These are phyloP conservation scores for Tadarida brasiliensis DNA, from an alignment of 2,797 vertebrate species.

Conservation along the genomic window DNA sequence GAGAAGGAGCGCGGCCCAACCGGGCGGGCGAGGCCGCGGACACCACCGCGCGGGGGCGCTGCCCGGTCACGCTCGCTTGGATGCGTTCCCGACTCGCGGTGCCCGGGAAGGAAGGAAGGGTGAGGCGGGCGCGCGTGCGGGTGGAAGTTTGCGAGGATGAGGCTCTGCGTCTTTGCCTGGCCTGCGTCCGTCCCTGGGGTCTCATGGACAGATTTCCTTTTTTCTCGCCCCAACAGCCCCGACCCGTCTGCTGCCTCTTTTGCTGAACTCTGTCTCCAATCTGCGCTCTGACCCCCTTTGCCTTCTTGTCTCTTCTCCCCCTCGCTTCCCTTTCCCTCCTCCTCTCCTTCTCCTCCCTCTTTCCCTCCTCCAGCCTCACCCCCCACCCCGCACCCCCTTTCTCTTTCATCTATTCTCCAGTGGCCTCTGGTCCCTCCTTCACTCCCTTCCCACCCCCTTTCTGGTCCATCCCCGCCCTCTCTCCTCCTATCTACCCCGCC, in stretches of 20 bases:
- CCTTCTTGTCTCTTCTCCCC: not conserved
- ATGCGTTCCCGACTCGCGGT: accelerated
- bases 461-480: accelerated
- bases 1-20: not conserved
- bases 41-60: not conserved
- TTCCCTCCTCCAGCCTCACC: accelerated
- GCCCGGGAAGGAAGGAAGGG: accelerated
- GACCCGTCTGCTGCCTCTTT: not conserved
- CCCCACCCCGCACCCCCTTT: accelerated
- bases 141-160: not conserved
- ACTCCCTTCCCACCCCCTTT: accelerated
- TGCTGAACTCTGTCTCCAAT: not conserved
- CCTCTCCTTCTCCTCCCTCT: too few species aligned
- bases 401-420: accelerated
- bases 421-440: accelerated
- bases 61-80: not conserved
- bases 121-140: too few species aligned
- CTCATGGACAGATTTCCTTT: too few species aligned
- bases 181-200: not conserved
- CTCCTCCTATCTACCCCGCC: accelerated
- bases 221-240: too few species aligned
- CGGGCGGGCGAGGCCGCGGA: not conserved
- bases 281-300: not conserved
- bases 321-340: too few species aligned
- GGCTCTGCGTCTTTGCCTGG: not conserved